These are phyloP conservation scores for Anguilla megastoma DNA, from an alignment of 2,797 vertebrate genomes.

Conservation along the genomic window DNA sequence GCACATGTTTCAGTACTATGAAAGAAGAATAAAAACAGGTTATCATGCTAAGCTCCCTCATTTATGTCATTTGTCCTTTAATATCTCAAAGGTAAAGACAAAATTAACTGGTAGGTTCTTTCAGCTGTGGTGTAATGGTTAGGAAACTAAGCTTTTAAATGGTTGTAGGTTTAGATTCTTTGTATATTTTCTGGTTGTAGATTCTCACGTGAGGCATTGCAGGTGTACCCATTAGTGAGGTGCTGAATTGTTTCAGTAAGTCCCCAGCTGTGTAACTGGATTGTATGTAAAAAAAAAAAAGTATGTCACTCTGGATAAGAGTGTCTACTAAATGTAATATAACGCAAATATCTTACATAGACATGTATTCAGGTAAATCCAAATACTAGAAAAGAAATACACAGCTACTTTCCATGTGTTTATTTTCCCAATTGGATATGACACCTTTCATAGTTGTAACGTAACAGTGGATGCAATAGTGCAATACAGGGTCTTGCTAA, in stretches of 20 bases:
- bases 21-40: background rate
- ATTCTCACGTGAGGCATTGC: background rate
- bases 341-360: background rate
- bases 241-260: background rate
- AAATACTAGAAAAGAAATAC: background rate
- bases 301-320: too few species aligned
- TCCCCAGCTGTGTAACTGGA: background rate
- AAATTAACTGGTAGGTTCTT: background rate
- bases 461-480: background rate
- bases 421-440: background rate
- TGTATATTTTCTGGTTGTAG: too few species aligned
- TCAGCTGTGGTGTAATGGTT: background rate
- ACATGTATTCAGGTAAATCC: background rate
- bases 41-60: background rate
- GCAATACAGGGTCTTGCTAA: background rate
- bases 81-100: background rate
- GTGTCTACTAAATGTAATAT: background rate
- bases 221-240: background rate
- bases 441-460: background rate
- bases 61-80: background rate
- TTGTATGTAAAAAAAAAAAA: too few species aligned
- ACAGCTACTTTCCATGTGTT: background rate
- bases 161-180: background rate
- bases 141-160: background rate
- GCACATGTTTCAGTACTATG: background rate